A percentile compares a stretch with the other conserved stretches of the same genome.
Conservation (phyloP, 2,888 invertebrate genomes). For the Pollenia griseotomentosa region DNA sequence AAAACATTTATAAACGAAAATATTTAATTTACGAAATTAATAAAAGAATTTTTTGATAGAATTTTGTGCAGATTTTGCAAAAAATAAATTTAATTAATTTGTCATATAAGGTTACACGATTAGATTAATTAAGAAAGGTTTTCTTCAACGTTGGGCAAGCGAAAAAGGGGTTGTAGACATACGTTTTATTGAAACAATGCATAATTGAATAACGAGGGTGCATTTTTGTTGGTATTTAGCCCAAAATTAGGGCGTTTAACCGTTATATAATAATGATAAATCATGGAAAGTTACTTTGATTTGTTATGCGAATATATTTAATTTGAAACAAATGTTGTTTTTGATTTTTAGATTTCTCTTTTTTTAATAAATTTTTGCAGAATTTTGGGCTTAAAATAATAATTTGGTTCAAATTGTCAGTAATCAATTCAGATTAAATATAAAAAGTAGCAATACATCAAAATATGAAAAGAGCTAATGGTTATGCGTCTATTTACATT, state of each 20-base stretch:
- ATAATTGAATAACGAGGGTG: slow-evolving; percentile 18
- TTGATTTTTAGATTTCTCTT: not conserved
- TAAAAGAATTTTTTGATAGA: slow-evolving; percentile 33
- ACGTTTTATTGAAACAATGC: not conserved
- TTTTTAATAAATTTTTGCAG: not conserved
- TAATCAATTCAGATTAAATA: no score
- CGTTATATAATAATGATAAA: slow-evolving; percentile 65
- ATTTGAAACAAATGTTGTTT: slow-evolving; percentile 58
- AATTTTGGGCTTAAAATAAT: not conserved
- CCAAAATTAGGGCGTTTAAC: slow-evolving; percentile 65
- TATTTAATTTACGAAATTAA: slow-evolving; percentile 7
- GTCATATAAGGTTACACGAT: slow-evolving; percentile 64
- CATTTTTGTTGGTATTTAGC: slow-evolving; percentile 14
- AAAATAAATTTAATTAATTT: slow-evolving; percentile 60
- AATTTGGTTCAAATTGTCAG: not conserved
- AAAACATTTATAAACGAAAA: not conserved
- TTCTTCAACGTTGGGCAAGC: not conserved
- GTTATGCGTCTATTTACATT: no score
- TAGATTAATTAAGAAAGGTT: slow-evolving; percentile 36
- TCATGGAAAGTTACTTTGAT: slow-evolving; percentile 60
- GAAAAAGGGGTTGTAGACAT: slow-evolving; percentile 26
- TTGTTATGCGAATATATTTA: slow-evolving; percentile 59
- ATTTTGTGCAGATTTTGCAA: slow-evolving; percentile 64
- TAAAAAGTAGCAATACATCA: not conserved
- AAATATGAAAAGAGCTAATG: not conserved